Evolutionary conservation across 1,140 invertebrate genomes (phyloP).

Genomic region (Tenebrio molitor): DNA sequence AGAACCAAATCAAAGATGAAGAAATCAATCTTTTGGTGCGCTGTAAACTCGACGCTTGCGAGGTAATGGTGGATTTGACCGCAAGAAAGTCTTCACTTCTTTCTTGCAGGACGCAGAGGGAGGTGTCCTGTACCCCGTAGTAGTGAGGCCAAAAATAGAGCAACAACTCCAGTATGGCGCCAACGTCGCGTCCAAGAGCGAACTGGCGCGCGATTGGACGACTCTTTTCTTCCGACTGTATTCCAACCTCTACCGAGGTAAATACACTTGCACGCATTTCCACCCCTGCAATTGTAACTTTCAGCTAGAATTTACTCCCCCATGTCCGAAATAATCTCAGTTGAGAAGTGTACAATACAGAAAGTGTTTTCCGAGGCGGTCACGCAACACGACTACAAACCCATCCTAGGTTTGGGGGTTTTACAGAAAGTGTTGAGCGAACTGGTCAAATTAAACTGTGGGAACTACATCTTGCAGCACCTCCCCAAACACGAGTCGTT

Average conservation of each 20-base stretch:
- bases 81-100: constrained; percentile 2
- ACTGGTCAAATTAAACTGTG: constrained; percentile 61
- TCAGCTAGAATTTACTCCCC: constrained; percentile 65
- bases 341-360: constrained; percentile 65
- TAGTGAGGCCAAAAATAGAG: constrained; percentile 68
- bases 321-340: constrained; percentile 64
- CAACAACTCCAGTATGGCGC: constrained; percentile 67
- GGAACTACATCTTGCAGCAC: constrained; percentile 67
- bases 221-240: constrained; percentile 66
- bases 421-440: constrained; percentile 66
- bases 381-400: constrained; percentile 64
- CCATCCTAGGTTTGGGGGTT: constrained; percentile 60
- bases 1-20: constrained; percentile 62
- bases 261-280: constrained; percentile 27
- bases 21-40: constrained; percentile 67
- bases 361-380: constrained; percentile 64
- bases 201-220: constrained; percentile 67
- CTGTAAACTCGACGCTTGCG: constrained; percentile 66
- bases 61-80: constrained; percentile 60
- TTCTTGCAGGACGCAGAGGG: constrained; percentile 52
- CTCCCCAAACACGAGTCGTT: constrained; percentile 66
- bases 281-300: constrained; percentile 49
- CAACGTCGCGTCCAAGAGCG: constrained; percentile 65
- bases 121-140: constrained; percentile 56
- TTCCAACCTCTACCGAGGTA: constrained; percentile 67